These are phyloP conservation scores for Torymus auratus DNA, from an alignment of 2,888 invertebrate genomes.

Conservation along the genomic window DNA sequence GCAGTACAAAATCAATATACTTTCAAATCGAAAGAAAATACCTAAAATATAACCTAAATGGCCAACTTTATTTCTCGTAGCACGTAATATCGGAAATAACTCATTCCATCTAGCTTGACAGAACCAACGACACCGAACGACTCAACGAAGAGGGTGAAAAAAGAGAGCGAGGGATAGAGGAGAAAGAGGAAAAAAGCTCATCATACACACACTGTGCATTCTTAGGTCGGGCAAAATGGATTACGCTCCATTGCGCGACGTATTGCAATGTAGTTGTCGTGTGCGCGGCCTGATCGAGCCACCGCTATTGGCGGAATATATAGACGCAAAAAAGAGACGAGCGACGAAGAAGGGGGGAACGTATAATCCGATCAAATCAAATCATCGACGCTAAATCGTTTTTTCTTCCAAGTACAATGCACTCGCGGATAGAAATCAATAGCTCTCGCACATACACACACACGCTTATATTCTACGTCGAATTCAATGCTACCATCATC, in stretches of 20 bases:
- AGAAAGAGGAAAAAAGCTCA: slow-evolving; percentile 8
- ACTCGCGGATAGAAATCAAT: slow-evolving; percentile 44
- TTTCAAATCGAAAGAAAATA: no score
- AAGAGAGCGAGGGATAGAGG: not conserved
- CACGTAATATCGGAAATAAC: no score
- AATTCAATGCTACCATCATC: slow-evolving; percentile 18
- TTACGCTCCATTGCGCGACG: slow-evolving; percentile 54
- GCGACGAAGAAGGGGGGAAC: slow-evolving; percentile 1
- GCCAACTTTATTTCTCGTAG: no score
- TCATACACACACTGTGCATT: slow-evolving; percentile 31
- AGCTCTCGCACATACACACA: not conserved
- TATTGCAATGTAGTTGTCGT: slow-evolving; percentile 53
- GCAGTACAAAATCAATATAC: no score
- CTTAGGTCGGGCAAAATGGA: slow-evolving; percentile 47
- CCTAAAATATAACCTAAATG: no score
- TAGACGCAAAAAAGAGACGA: slow-evolving; percentile 10
- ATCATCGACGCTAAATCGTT: slow-evolving; percentile 54
- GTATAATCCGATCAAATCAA: slow-evolving; percentile 52
- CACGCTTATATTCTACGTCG: not conserved
- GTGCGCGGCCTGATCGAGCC: slow-evolving; percentile 31
- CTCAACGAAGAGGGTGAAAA: not conserved
- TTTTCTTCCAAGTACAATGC: slow-evolving; percentile 52
- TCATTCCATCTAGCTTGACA: no score
- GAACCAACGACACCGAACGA: no score
- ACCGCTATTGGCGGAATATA: no score